Evolutionary conservation across 1,140 invertebrate species (phyloP), one percentile per base, ranked within the genome.

Genomic region (Plodia interpunctella): DNA sequence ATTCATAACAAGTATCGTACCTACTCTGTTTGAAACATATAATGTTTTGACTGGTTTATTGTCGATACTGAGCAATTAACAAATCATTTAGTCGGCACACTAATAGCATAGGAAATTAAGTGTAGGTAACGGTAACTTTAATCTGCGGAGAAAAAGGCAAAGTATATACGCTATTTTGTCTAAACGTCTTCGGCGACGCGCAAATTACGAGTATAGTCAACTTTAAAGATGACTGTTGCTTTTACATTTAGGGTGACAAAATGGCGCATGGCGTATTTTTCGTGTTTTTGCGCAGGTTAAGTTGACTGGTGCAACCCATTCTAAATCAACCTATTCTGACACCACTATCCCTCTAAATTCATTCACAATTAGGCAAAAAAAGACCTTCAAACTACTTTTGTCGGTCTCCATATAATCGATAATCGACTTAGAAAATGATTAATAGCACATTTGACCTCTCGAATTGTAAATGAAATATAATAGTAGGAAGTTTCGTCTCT

Each of bases 401-500:
- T n/a, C 38, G 38, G 38, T 15, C 38, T 44, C 38, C 38, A 3
- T 44, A 44, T n/a, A 15, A 13, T 44, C 13, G 38, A 15, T 44
- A 32, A 11, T 9, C 30, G 30, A 32, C 30, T 32, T 32, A 44
- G 38, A 44, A 44, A 44, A 44, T 44, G 38, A 44, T 44, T 44
- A 15, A 44, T 44, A n/a, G 38, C 13, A 15, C 38, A 6, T 44
- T 44, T 44, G 38, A 44, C 38, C 13, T 44, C 38, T 44, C 38
- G 15, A 44, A 44, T 44, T 44, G 38, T 15, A 15, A 44, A 44
- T 44, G 38, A 44, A 44, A 44, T 44, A 44, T 44, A 44, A 44
- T 44, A 44, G 38, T 44, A 44, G 38, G 15, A 44, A 17, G 13
- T 44, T 44, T 17, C 13, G 38, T 44, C 38, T 44, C 38, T 44